Evolutionary conservation across 2,888 invertebrate species (phyloP).

Genomic region (Hirtodrosophila duncani): DNA sequence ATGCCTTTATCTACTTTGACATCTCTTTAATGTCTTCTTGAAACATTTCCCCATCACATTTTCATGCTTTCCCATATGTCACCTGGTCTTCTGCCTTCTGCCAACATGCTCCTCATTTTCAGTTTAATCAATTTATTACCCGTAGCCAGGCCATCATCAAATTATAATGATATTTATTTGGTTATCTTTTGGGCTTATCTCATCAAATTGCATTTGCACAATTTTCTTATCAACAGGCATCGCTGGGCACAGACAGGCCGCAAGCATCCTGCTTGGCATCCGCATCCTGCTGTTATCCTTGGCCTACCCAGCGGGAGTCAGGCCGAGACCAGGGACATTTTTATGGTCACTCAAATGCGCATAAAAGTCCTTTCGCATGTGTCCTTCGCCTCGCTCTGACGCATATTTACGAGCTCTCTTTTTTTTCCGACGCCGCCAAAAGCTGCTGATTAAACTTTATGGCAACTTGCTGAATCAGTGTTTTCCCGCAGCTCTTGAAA

Average conservation of each 20-base stretch:
- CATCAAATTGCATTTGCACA: slow-evolving; percentile 56
- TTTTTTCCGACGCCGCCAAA: slow-evolving; percentile 28
- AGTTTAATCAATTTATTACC: slow-evolving; percentile 26
- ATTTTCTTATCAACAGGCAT: slow-evolving; percentile 59
- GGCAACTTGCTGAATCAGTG: slow-evolving; percentile 74
- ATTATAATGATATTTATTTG: slow-evolving; percentile 43
- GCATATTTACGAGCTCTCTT: slow-evolving; percentile 57
- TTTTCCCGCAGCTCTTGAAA: slow-evolving; percentile 11
- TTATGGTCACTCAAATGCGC: slow-evolving; percentile 66
- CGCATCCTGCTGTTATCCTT: slow-evolving; percentile 1
- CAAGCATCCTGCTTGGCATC: slow-evolving; percentile 16
- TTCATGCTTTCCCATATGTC: too few species aligned
- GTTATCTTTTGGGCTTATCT: slow-evolving; percentile 40
- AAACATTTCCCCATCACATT: too few species aligned
- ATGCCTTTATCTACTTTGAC: too few species aligned
- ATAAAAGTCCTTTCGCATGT: slow-evolving; percentile 45
- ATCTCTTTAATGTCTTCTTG: too few species aligned
- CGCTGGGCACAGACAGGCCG: slow-evolving; percentile 29
- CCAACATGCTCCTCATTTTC: not conserved
- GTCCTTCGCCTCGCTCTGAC: slow-evolving; percentile 24
- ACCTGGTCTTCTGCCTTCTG: too few species aligned
- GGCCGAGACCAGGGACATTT: slow-evolving; percentile 32
- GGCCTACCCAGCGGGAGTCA: slow-evolving; percentile 16
- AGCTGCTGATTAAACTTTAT: slow-evolving; percentile 76
- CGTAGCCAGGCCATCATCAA: slow-evolving; percentile 18